These are phyloP conservation scores for Folsomia manolachei DNA, from an alignment of 2,888 invertebrate species.

Conservation along the genomic window DNA sequence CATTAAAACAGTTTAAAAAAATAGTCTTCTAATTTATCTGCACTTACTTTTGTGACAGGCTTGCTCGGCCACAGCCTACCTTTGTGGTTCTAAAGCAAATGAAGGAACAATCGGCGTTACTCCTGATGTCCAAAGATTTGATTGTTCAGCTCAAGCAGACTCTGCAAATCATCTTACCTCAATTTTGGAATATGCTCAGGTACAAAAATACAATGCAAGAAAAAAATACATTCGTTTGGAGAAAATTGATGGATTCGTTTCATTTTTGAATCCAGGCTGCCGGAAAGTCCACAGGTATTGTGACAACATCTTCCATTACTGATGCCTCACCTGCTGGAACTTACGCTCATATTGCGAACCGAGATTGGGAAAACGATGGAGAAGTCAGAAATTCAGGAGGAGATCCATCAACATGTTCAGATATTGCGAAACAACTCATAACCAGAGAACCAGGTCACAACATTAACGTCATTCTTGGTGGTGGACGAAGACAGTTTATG, in stretches of 20 bases:
- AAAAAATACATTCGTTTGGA: no score
- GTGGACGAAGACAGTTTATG: slow-evolving; percentile 42
- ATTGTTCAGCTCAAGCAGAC: slow-evolving; percentile 33
- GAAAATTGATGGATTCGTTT: background rate
- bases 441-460: slow-evolving; percentile 73
- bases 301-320: slow-evolving; percentile 46
- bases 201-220: slow-evolving; percentile 6
- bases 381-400: slow-evolving; percentile 57
- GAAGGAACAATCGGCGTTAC: slow-evolving; percentile 73
- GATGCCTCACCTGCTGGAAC: slow-evolving; percentile 45
- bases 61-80: slow-evolving; percentile 67
- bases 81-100: slow-evolving; percentile 74
- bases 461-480: slow-evolving; percentile 63
- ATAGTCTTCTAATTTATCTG: no score
- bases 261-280: slow-evolving; percentile 38
- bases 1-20: background rate
- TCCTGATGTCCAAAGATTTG: slow-evolving; percentile 59
- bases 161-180: slow-evolving; percentile 27
- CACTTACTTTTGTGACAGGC: no score
- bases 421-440: slow-evolving; percentile 78
- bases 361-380: slow-evolving; percentile 78
- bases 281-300: slow-evolving; percentile 61
- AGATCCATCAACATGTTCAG: slow-evolving; percentile 62
- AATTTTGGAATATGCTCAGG: slow-evolving; percentile 44
- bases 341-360: slow-evolving; percentile 56